Evolutionary conservation across 37 sponge, comb jelly and placozoan species (phyloP), one percentile per base, ranked within the genome.

Genomic region (Diacarnus erythraeanus): DNA sequence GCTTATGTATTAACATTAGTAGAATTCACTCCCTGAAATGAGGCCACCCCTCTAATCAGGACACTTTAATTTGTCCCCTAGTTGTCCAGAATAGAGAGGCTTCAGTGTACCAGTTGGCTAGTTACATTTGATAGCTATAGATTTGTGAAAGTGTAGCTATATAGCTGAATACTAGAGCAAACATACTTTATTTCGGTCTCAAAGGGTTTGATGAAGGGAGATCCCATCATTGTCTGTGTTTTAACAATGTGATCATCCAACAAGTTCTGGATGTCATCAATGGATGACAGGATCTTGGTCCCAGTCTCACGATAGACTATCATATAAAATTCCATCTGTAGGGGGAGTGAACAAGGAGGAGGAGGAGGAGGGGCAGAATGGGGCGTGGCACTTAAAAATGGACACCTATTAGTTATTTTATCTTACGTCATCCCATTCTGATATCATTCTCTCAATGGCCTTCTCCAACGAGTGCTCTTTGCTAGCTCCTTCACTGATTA

Each of bases 211-310:
- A 99, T 99, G 89, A 99, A 99, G 18, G 99, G 97, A 12, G 99
- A 99, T 18, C 99, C 99, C 69, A 90, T 84, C 99, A 99, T 99
- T 27, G 99, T 99, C 89, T 99, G 99, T 30, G 99, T 99, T 85
- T 99, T 99, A 39, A 99, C 99, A 76, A 99, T 99, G 80, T 99
- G 99, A 65, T 99, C 99, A 37, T 99, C 99, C 21, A 99, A 84
- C 4, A 96, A 82, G 77, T 92, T 96, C 83, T 99, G 99, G 36
- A 99, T 90, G 59, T 99, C 99, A 80, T 99, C 99, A 63, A 99
- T 85, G 18, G 88, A 76, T 0, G 97, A 89, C 31, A 99, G 93
- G 56, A 99, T 96, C 91, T 90, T 95, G 36, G 99, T 99, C 8
- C 99, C 99, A 65, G 90, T 95, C 82, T 97, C 98, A 72, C 98